phyloP scores from a whole-genome alignment of 2,797 vertebrate species.

The Hippoglossus hippoglossus region DNA sequence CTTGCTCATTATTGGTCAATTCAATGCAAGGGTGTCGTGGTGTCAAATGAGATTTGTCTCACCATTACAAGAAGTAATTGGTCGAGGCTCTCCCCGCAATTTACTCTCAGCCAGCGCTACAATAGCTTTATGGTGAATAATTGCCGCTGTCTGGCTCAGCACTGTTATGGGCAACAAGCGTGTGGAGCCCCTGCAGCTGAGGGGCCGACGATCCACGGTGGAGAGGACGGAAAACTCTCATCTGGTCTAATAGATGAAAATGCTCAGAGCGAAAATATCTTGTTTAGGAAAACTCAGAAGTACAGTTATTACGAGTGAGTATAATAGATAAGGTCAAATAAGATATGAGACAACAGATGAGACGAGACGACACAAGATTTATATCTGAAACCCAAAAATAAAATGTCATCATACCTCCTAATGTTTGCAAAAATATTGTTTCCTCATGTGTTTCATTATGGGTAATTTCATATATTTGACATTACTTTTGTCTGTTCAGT shows the following conservation, averaged over 20 bases:
- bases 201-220: slow-evolving; percentile 43
- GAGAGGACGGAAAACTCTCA: slow-evolving; percentile 23
- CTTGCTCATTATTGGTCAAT: slow-evolving; percentile 74
- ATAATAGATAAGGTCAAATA: no score
- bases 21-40: slow-evolving; percentile 70
- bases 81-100: slow-evolving; percentile 74
- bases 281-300: no score
- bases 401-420: not conserved
- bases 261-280: not conserved
- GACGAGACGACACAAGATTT: not conserved
- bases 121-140: slow-evolving; percentile 79
- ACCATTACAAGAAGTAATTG: slow-evolving; percentile 80
- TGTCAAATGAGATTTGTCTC: slow-evolving; percentile 82
- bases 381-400: slow-evolving; percentile 25
- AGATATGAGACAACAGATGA: no score
- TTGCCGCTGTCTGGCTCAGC: slow-evolving; percentile 75
- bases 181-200: slow-evolving; percentile 49
- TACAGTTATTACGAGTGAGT: not conserved
- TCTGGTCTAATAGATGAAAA: slow-evolving; percentile 6
- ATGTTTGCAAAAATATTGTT: no score
- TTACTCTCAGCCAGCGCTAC: slow-evolving; percentile 69
- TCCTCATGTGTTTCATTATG: no score
- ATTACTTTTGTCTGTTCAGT: no score
- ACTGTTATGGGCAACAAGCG: slow-evolving; percentile 63
- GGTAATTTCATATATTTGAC: no score